Evolutionary conservation across 2,113 vertebrate genomes (phyloP).

Genomic region (Lophotis ruficrista): DNA sequence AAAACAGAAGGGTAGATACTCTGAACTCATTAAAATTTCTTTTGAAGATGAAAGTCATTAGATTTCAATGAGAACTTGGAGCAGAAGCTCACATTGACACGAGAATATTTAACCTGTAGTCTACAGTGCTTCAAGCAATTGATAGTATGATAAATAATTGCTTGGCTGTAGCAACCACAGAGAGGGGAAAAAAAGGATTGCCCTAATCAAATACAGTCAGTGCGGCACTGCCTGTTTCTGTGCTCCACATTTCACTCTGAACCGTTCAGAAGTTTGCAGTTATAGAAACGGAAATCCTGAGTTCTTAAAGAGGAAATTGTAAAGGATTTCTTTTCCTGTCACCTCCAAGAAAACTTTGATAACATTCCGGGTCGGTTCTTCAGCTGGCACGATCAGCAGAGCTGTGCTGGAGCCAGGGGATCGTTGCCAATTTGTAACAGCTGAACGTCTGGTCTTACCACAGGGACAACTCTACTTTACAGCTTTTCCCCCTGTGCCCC

Average conservation of each 20-base stretch:
- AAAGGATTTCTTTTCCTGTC: slow-evolving; percentile 62
- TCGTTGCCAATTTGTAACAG: neutral
- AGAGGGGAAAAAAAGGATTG: slow-evolving; percentile 83
- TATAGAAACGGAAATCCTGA: slow-evolving; percentile 49
- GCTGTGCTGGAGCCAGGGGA: neutral
- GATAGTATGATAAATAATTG: slow-evolving; percentile 90
- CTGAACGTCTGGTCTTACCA: neutral
- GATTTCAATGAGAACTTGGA: slow-evolving; percentile 86
- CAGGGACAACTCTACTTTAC: neutral
- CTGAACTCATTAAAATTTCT: slow-evolving; percentile 81
- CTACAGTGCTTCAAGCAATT: slow-evolving; percentile 86
- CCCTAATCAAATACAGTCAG: slow-evolving; percentile 86
- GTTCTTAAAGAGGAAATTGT: slow-evolving; percentile 55
- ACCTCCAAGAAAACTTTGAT: slow-evolving; percentile 51
- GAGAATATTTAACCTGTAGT: slow-evolving; percentile 87
- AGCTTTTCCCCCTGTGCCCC: neutral
- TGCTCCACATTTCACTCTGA: slow-evolving; percentile 83
- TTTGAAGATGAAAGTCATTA: slow-evolving; percentile 84
- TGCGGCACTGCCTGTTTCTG: slow-evolving; percentile 69
- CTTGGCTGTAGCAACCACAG: slow-evolving; percentile 87
- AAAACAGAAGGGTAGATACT: slow-evolving; percentile 73
- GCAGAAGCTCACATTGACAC: slow-evolving; percentile 79
- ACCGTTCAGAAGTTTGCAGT: slow-evolving; percentile 39
- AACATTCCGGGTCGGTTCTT: slow-evolving; percentile 31
- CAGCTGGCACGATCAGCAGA: slow-evolving; percentile 15